Evolutionary conservation across 2,797 vertebrate genomes (phyloP), one percentile per base, ranked within the genome.

Genomic region (Fringilla coelebs): DNA sequence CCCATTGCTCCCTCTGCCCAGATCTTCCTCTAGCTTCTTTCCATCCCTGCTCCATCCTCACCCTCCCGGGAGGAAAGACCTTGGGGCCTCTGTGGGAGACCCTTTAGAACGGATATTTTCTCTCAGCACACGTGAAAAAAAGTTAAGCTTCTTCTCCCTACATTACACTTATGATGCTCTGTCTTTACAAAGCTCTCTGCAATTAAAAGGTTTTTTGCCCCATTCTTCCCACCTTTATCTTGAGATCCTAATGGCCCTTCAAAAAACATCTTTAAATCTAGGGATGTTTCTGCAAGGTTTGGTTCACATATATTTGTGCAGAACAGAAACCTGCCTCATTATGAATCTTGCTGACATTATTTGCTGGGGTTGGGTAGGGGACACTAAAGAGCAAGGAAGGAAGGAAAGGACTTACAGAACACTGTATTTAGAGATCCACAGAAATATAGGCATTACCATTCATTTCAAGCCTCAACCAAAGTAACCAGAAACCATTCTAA

Each of bases 401-500:
- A 93, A 95, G 93, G 72, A 91, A 89, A 82, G 49, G 75, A 34
- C 90, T 95, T 92, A 92, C 11, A 88, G 84, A 90, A 95, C 61
- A 78, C 76, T 94, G 81, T 94, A 92, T 91, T 96, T 96, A 96
- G 90, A 93, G 58, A 73, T 92, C 82, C 85, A 91, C 51, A 77
- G 79, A 92, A 96, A 96, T 85, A 96, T 0, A 89, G 43, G 88
- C 79, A 88, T 83, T 94, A 90, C 83, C 16, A 14, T 63, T 93
- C 70, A 76, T 90, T 94, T 88, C 80, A 90, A 94, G 77, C 83
- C 91, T 84, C 85, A 88, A 89, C 79, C 89, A 92, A 93, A 95
- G 88, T 80, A 95, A 96, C 94, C 89, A 97, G 78, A 97, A 94
- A 89, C 92, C 87, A 91, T 95, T 62, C 89, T 75, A 94, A 95